phyloP scores from a whole-genome alignment of 2,888 invertebrate species.

The Flexamia atlantica region DNA sequence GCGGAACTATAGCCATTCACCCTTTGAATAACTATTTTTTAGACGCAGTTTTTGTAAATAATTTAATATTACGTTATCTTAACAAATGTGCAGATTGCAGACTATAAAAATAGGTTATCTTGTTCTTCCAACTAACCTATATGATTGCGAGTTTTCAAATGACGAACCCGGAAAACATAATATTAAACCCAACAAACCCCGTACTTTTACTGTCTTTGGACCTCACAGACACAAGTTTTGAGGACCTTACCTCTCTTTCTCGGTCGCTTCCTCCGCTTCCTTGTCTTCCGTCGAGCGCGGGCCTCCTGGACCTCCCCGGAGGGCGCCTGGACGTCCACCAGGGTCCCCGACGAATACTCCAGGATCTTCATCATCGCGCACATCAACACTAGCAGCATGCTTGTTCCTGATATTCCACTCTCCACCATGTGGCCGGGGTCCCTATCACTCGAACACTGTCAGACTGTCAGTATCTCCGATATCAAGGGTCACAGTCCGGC shows the following conservation, averaged over 20 bases:
- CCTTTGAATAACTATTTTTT: too few species aligned
- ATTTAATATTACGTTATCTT: too few species aligned
- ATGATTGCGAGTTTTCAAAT: too few species aligned
- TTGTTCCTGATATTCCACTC: conserved; percentile 29
- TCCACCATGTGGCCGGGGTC: conserved; percentile 1
- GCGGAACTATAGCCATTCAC: too few species aligned
- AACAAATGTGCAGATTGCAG: too few species aligned
- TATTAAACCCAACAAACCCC: too few species aligned
- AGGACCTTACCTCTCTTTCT: conserved; percentile 44
- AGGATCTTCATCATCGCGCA: conserved; percentile 81
- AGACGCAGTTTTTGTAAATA: too few species aligned
- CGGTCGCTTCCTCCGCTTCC: conserved; percentile 34
- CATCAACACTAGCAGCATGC: conserved; percentile 77
- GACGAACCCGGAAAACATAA: too few species aligned
- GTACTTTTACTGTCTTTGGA: too few species aligned
- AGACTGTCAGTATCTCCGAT: neutral
- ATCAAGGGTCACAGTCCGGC: conserved; percentile 14
- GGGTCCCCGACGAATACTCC: conserved; percentile 72
- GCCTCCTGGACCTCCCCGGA: neutral
- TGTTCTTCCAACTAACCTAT: too few species aligned
- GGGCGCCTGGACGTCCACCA: conserved; percentile 38
- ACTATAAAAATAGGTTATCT: too few species aligned
- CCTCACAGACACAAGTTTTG: neutral
- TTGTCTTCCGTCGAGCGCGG: neutral
- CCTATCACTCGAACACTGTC: neutral